These are phyloP conservation scores for Copidosoma aretas DNA, from an alignment of 2,888 invertebrate genomes.

Conservation along the genomic window DNA sequence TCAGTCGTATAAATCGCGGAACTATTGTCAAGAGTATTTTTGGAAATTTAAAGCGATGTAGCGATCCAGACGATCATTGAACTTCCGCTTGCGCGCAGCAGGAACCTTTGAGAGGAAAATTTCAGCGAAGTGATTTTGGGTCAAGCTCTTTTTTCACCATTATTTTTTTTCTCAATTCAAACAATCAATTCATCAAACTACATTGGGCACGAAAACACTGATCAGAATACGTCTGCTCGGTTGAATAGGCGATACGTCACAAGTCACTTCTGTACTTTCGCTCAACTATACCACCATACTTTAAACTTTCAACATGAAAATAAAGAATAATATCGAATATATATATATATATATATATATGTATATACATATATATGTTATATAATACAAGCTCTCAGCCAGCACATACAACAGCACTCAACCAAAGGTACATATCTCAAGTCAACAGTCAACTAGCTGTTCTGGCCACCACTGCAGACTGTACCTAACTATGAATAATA, in stretches of 20 bases:
- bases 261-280: slow-evolving; percentile 37
- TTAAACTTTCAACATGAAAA: no score
- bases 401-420: slow-evolving; percentile 63
- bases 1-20: no score
- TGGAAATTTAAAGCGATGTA: neutral
- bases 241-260: slow-evolving; percentile 22
- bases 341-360: slow-evolving; percentile 34
- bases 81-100: slow-evolving; percentile 5
- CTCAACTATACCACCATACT: slow-evolving; percentile 19
- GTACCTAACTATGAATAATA: slow-evolving; percentile 14
- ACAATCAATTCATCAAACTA: neutral
- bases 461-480: slow-evolving; percentile 8
- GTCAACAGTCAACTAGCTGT: slow-evolving; percentile 35
- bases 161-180: neutral
- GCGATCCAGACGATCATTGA: neutral
- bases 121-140: neutral
- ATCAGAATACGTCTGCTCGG: slow-evolving; percentile 1
- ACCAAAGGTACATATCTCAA: slow-evolving; percentile 60
- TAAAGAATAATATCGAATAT: no score
- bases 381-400: slow-evolving; percentile 57
- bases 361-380: no score
- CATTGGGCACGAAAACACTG: slow-evolving; percentile 1
- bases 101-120: slow-evolving; percentile 6
- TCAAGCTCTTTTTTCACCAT: neutral
- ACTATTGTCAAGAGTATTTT: no score